These are phyloP conservation scores for Euura lappo DNA, from an alignment of 1,140 invertebrate genomes.

Conservation along the genomic window DNA sequence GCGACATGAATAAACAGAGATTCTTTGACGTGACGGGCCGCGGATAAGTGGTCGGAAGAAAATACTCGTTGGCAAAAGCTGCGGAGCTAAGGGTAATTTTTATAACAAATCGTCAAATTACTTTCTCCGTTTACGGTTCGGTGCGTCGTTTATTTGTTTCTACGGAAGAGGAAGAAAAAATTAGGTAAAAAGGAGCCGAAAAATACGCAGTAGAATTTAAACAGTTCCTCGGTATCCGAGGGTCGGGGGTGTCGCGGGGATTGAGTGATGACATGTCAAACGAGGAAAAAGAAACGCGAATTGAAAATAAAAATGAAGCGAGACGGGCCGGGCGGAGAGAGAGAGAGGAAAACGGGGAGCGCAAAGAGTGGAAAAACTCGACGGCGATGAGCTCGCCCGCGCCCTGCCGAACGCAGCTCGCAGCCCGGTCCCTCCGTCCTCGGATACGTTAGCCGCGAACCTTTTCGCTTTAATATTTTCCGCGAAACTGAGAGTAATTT, in stretches of 20 bases:
- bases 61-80: too few relatives aligned
- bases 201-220: too few relatives aligned
- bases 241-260: too few relatives aligned
- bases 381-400: background rate
- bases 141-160: background rate
- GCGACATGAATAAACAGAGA: constrained; percentile 16
- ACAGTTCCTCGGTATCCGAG: too few relatives aligned
- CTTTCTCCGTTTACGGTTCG: background rate
- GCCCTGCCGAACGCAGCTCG: too few relatives aligned
- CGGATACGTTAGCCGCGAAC: background rate
- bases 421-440: background rate
- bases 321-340: too few relatives aligned
- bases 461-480: background rate
- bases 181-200: too few relatives aligned
- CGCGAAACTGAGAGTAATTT: background rate
- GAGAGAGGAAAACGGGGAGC: background rate
- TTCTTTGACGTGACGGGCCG: too few relatives aligned
- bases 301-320: background rate
- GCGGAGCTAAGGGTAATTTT: too few relatives aligned
- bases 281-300: background rate
- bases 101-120: too few relatives aligned
- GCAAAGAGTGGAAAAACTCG: background rate
- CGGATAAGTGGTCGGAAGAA: too few relatives aligned
- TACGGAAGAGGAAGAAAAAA: too few relatives aligned
- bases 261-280: background rate